phyloP scores from a whole-genome alignment of 1,140 invertebrate genomes.

The Magallana gigas region DNA sequence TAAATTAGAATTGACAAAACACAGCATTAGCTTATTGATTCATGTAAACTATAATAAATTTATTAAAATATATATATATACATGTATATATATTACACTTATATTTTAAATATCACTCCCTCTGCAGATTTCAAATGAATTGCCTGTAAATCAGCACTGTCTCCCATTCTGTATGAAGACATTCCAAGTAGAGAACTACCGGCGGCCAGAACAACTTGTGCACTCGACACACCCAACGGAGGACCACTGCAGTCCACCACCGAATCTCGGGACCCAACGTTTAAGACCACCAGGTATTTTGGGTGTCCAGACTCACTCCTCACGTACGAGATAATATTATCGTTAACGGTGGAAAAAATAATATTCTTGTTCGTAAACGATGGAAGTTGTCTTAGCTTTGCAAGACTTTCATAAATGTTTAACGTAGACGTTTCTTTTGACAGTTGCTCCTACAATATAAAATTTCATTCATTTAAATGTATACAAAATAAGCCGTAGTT shows the following conservation, averaged over 20 bases:
- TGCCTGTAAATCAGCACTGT: neutral
- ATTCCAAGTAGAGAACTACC: neutral
- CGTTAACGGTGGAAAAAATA: neutral
- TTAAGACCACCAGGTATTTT: slow-evolving; percentile 26
- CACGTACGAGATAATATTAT: slow-evolving; percentile 14
- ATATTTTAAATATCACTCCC: slow-evolving; percentile 24
- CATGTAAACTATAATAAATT: no score
- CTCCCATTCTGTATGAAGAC: neutral
- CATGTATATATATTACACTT: neutral
- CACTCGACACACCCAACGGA: neutral
- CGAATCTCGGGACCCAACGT: neutral
- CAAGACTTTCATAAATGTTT: slow-evolving; percentile 4
- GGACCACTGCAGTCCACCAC: neutral
- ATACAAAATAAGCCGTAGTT: no score
- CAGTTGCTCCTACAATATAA: neutral
- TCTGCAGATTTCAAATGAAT: neutral
- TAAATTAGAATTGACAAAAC: no score
- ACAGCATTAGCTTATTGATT: no score
- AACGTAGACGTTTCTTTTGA: neutral
- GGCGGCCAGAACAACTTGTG: neutral
- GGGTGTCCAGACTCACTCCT: neutral
- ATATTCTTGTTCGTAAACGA: slow-evolving; percentile 31
- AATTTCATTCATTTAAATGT: neutral
- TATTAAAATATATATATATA: no score
- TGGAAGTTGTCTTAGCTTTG: neutral